phyloP scores from a whole-genome alignment of 2,113 vertebrate species.

The Carassius carassius region DNA sequence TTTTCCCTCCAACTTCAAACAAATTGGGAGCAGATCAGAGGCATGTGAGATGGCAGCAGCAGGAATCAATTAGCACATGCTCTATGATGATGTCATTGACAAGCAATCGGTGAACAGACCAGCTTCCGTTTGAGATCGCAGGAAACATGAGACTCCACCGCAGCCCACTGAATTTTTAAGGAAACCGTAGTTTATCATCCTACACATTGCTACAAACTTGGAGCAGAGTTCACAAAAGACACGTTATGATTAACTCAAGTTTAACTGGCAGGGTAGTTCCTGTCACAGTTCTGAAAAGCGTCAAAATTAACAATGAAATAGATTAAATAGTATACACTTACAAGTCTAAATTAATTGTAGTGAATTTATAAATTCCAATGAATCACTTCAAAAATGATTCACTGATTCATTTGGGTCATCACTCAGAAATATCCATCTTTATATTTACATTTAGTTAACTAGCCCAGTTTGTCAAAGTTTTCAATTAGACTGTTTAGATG shows the following conservation, averaged over 20 bases:
- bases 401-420: background rate
- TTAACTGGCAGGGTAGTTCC: background rate
- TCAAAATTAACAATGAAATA: background rate
- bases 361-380: background rate
- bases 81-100: conserved; percentile 81
- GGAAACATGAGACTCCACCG: conserved; percentile 63
- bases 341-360: background rate
- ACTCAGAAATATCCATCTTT: background rate
- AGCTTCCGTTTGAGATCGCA: conserved; percentile 71
- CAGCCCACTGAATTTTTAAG: conserved; percentile 36
- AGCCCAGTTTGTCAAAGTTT: background rate
- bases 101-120: conserved; percentile 70
- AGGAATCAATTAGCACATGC: conserved; percentile 78
- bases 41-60: conserved; percentile 62
- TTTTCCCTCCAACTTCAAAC: conserved; percentile 28
- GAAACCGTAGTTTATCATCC: conserved; percentile 44
- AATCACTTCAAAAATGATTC: background rate
- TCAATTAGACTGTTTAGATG: background rate
- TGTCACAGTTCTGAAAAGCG: background rate
- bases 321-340: background rate
- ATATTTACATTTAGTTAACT: background rate
- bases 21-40: conserved; percentile 37
- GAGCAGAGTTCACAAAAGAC: background rate
- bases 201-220: background rate
- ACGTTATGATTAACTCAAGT: background rate